Base-by-base conservation (phyloP, 2,888 invertebrate species). In the Tupiocoris notatus region DNA sequence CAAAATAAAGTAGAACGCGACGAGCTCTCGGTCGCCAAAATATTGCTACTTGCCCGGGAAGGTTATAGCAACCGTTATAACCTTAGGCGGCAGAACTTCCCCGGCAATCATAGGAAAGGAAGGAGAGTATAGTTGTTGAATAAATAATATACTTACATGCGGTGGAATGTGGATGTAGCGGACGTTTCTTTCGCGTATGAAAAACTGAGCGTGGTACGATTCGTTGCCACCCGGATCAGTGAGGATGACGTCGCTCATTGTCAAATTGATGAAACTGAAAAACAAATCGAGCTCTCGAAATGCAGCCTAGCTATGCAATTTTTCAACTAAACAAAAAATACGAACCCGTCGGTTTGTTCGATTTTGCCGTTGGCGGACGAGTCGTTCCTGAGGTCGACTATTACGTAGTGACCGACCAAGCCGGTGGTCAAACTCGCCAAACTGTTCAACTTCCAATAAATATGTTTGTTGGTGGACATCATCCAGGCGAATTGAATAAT, bases 101-200 rank as follows among this genome's bases (percentile, higher is more conserved):
- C n/a, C n/a, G n/a, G n/a, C n/a, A n/a, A n/a, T n/a, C n/a, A n/a
- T n/a, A n/a, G n/a, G n/a, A n/a, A n/a, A n/a, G n/a, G n/a, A n/a
- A n/a, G n/a, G n/a, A n/a, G n/a, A n/a, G n/a, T n/a, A n/a, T n/a
- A n/a, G n/a, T n/a, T n/a, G n/a, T n/a, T n/a, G n/a, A n/a, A n/a
- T n/a, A n/a, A 59, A 70, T 18, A 2, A 39, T n/a, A 16, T 57
- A 78, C 79, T 79, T 80, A 82, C 82, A 66, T 81, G 73, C 82
- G 88, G 86, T 39, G 91, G 91, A 79, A 91, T 86, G 81, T 91
- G 91, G 7, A 91, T 87, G 82, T 88, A 89, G 82, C 91, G 86
- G 77, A 91, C 88, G 81, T 89, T 90, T 79, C 91, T 86, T 21
- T 86, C 86, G 75, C 88, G 88, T 21, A 91, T 82, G 83, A 88